Conservation (phyloP, 2,888 invertebrate species). For the Cordilura impudica region DNA sequence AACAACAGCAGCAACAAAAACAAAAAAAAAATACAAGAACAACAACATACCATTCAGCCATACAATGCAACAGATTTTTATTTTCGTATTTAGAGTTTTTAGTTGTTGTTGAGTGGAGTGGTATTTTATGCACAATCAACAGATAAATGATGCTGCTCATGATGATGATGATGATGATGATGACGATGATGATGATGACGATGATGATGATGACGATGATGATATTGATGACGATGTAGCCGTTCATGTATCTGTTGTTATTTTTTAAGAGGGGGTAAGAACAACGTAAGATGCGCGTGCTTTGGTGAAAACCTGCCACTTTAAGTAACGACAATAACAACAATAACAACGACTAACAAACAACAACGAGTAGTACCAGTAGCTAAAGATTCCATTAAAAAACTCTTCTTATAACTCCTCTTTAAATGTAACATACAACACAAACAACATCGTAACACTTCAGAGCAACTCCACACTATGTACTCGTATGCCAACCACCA, state of each 20-base stretch:
- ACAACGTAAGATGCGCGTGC: slow-evolving; percentile 38
- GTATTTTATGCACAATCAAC: slow-evolving; percentile 53
- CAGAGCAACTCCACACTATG: too few species aligned
- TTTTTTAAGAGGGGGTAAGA: not conserved
- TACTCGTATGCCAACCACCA: not conserved
- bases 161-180: slow-evolving; percentile 23
- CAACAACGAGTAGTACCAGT: slow-evolving; percentile 58
- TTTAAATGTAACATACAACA: slow-evolving; percentile 16
- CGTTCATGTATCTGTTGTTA: slow-evolving; percentile 27
- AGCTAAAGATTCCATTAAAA: slow-evolving; percentile 60
- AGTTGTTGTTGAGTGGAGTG: slow-evolving; percentile 10
- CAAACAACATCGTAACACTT: too few species aligned
- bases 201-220: not conserved
- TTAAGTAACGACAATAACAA: slow-evolving; percentile 40
- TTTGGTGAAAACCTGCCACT: slow-evolving; percentile 58
- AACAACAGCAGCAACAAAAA: slow-evolving; percentile 24
- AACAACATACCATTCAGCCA: slow-evolving; percentile 10
- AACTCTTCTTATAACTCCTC: slow-evolving; percentile 47
- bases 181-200: not conserved
- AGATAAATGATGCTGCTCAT: slow-evolving; percentile 19
- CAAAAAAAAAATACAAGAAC: too few species aligned
- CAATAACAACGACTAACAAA: not conserved
- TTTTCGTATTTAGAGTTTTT: slow-evolving; percentile 20
- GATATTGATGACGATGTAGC: slow-evolving; percentile 30
- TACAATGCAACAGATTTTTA: slow-evolving; percentile 27